Percentiles rank a stretch among this genome's conserved stretches.
Evolutionary conservation across 2,888 invertebrate genomes (phyloP).

Genomic region (Anarsia innoxiella): DNA sequence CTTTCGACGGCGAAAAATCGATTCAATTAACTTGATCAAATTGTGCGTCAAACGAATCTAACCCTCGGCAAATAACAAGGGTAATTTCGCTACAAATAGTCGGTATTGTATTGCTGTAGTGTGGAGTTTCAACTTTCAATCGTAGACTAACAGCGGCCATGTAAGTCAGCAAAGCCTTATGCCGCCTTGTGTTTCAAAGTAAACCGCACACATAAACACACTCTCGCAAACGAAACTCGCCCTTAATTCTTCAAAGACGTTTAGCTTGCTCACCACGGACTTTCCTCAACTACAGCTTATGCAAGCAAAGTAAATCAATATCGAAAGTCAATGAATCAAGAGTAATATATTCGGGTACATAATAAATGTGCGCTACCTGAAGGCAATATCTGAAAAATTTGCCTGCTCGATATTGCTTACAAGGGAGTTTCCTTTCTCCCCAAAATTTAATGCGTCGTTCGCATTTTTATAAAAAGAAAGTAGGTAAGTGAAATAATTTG

Average conservation of each 20-base stretch:
- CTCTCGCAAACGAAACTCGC: slow-evolving; percentile 19
- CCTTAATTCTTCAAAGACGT: slow-evolving; percentile 48
- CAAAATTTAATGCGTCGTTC: slow-evolving; percentile 75
- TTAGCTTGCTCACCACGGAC: slow-evolving; percentile 42
- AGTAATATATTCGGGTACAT: slow-evolving; percentile 76
- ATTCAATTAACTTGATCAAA: too few relatives aligned
- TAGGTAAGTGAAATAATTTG: slow-evolving; percentile 75
- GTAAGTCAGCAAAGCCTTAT: slow-evolving; percentile 16
- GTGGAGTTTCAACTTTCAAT: slow-evolving; percentile 6
- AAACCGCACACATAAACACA: slow-evolving; percentile 31
- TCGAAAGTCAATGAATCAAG: slow-evolving; percentile 75
- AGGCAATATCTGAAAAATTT: slow-evolving; percentile 76
- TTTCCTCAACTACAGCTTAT: slow-evolving; percentile 65
- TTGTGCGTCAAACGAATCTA: too few relatives aligned
- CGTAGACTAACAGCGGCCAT: slow-evolving; percentile 1
- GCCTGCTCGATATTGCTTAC: slow-evolving; percentile 76
- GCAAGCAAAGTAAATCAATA: slow-evolving; percentile 75
- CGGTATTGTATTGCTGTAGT: too few relatives aligned
- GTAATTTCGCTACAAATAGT: too few relatives aligned
- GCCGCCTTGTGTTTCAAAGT: slow-evolving; percentile 26
- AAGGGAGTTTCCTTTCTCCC: slow-evolving; percentile 75
- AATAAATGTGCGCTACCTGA: slow-evolving; percentile 76
- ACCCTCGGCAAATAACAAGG: too few relatives aligned
- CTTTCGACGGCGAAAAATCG: too few relatives aligned
- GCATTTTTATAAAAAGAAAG: slow-evolving; percentile 74